phyloP scores from a whole-genome alignment of 2,888 invertebrate species.

The Helleia helle region DNA sequence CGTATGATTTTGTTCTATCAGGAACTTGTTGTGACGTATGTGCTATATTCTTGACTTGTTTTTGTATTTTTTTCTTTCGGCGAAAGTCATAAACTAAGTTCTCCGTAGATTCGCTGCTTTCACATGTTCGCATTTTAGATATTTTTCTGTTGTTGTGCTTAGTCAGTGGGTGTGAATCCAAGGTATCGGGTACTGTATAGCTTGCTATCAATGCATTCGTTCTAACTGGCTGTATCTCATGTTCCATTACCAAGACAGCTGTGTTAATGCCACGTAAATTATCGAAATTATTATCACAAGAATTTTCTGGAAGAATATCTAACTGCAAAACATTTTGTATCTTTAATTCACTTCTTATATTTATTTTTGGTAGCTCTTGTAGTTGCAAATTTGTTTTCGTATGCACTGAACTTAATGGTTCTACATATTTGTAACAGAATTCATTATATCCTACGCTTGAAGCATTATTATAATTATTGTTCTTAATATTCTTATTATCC shows the following conservation, averaged over 20 bases:
- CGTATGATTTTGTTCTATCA: conserved; percentile 10
- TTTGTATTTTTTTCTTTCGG: conserved; percentile 18
- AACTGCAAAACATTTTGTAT: conserved; percentile 65
- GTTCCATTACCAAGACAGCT: conserved; percentile 40
- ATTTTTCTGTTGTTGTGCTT: conserved; percentile 31
- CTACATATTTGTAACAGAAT: conserved; percentile 39
- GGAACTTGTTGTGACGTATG: conserved; percentile 13
- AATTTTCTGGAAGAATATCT: conserved; percentile 54
- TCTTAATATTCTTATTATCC: conserved; percentile 26
- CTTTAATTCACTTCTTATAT: conserved; percentile 62
- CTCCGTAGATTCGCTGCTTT: conserved; percentile 51
- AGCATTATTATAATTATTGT: background rate
- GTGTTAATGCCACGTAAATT: conserved; percentile 34
- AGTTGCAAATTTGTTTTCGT: conserved; percentile 38
- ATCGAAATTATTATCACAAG: conserved; percentile 22
- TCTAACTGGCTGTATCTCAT: conserved; percentile 23
- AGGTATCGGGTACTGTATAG: conserved; percentile 8
- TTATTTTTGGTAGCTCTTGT: conserved; percentile 66
- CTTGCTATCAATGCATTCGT: conserved; percentile 9
- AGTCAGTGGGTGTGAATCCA: conserved; percentile 9
- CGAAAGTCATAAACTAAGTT: conserved; percentile 38
- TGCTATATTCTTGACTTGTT: conserved; percentile 28
- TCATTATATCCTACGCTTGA: conserved; percentile 47
- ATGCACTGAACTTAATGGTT: conserved; percentile 28
- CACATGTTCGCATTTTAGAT: conserved; percentile 47